phyloP scores from a whole-genome alignment of 53 echinoderm and acorn worm species.

The Luidia sarsii region DNA sequence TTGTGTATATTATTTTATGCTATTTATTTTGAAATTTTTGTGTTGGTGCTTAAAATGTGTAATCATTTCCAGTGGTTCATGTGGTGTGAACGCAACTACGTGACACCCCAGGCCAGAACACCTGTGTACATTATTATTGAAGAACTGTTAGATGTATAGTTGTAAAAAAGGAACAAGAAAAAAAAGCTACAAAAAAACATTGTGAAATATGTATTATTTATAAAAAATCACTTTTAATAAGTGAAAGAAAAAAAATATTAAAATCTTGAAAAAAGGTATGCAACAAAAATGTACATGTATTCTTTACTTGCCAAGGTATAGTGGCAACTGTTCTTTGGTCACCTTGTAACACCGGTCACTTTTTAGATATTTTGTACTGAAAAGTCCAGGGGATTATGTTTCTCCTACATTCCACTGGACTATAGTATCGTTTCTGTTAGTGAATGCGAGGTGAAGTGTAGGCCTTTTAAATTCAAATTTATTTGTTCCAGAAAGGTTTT shows the following conservation, averaged over 20 bases:
- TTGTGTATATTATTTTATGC: conserved; percentile 18
- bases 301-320: conserved; percentile 53
- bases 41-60: conserved; percentile 19
- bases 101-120: not conserved
- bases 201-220: conserved; percentile 50
- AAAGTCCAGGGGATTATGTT: not conserved
- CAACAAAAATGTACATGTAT: conserved; percentile 52
- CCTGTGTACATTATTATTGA: conserved; percentile 33
- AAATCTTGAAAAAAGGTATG: conserved; percentile 45
- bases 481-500: too few relatives aligned
- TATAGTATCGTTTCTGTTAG: too few relatives aligned
- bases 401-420: too few relatives aligned
- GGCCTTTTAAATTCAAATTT: too few relatives aligned
- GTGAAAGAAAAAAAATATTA: conserved; percentile 42
- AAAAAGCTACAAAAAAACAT: not conserved
- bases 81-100: not conserved
- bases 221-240: conserved; percentile 19
- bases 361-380: conserved; percentile 55
- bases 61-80: not conserved
- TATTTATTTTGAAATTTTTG: conserved; percentile 39
- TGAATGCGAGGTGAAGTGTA: too few relatives aligned
- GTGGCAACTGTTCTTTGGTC: conserved; percentile 9
- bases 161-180: conserved; percentile 20
- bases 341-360: conserved; percentile 15
- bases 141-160: conserved; percentile 19